phyloP scores from a whole-genome alignment of 1,140 invertebrate genomes.

The Bombus polaris region DNA sequence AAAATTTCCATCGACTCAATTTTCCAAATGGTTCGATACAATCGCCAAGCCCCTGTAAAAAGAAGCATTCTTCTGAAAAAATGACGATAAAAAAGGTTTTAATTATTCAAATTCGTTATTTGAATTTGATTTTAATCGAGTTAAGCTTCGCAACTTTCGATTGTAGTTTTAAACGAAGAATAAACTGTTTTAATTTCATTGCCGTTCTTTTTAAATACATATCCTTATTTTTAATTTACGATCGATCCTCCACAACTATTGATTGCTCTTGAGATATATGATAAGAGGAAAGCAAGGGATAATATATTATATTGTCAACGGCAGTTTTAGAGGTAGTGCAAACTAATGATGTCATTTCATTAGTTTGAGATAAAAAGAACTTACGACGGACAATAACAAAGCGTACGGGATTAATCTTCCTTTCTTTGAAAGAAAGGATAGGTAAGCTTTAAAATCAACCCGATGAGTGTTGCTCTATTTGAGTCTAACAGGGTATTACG shows the following conservation, averaged over 20 bases:
- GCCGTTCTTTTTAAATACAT: neutral
- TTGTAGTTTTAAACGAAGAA: neutral
- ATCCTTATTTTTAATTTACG: neutral
- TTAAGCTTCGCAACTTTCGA: neutral
- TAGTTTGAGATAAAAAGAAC: constrained; percentile 22
- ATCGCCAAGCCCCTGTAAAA: neutral
- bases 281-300: neutral
- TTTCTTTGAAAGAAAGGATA: neutral
- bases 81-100: neutral
- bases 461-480: too few relatives aligned
- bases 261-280: neutral
- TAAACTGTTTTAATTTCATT: too few relatives aligned
- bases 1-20: neutral
- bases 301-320: neutral
- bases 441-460: neutral
- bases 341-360: constrained; percentile 7
- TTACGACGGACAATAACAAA: constrained; percentile 20
- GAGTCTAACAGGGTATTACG: neutral
- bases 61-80: too few relatives aligned
- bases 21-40: neutral
- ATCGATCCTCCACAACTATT: neutral
- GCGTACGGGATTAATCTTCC: neutral
- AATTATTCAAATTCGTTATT: neutral
- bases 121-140: neutral
- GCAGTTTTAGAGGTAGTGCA: constrained; percentile 7